phyloP scores from a whole-genome alignment of 2,113 vertebrate genomes.

The Bos javanicus region DNA sequence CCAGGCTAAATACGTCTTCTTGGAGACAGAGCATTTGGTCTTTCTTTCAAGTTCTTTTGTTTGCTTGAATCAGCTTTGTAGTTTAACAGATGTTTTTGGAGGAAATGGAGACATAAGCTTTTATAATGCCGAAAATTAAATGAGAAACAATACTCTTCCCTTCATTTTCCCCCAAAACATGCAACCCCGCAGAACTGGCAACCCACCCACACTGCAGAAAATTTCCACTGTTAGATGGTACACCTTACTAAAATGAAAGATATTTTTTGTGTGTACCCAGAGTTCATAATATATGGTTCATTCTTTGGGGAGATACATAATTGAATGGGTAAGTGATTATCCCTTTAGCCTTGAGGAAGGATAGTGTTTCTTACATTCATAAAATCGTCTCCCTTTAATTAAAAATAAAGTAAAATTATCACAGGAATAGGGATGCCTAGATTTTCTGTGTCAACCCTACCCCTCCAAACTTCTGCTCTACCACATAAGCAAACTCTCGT shows the following conservation, averaged over 20 bases:
- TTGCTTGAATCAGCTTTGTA: conserved; percentile 72
- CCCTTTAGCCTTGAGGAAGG: conserved; percentile 42
- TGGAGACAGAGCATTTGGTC: conserved; percentile 70
- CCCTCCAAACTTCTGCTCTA: not conserved
- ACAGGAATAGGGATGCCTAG: conserved; percentile 4
- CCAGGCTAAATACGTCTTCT: conserved; percentile 72
- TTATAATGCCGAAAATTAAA: conserved; percentile 69
- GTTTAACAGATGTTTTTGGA: conserved; percentile 74
- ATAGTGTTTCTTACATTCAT: conserved; percentile 53
- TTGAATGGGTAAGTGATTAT: conserved; percentile 63
- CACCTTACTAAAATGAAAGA: conserved; percentile 48
- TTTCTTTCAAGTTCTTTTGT: conserved; percentile 75
- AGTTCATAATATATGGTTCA: conserved; percentile 49
- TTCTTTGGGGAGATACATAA: conserved; percentile 58
- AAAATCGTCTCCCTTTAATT: conserved; percentile 62
- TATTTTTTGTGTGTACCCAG: conserved; percentile 27
- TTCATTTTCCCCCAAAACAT: conserved; percentile 37
- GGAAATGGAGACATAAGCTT: conserved; percentile 73
- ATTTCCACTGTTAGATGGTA: not conserved
- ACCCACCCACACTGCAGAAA: conserved; percentile 10
- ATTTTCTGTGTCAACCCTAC: not conserved
- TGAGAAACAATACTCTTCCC: conserved; percentile 48
- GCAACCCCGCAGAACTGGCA: conserved; percentile 32
- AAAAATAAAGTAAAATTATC: conserved; percentile 59
- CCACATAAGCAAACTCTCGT: not conserved